Percentiles rank a stretch among this genome's conserved stretches.
Evolutionary conservation across 92 coral and sea anemone genomes (phyloP).

Genomic region (Palythoa heliodiscus): DNA sequence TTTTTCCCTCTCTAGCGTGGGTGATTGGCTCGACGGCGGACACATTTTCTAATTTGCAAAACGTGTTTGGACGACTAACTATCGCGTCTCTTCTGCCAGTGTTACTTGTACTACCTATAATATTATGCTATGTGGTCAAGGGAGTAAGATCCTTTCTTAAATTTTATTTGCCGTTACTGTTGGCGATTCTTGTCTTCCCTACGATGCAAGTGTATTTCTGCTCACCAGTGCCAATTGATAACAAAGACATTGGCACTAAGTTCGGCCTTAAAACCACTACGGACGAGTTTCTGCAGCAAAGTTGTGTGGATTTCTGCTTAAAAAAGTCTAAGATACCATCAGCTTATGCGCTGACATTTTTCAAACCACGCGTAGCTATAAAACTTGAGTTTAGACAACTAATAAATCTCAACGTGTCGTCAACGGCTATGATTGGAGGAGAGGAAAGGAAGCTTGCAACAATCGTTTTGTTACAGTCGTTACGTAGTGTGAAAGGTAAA

Average conservation of each 20-base stretch:
- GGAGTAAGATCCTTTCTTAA: slow-evolving; percentile 66
- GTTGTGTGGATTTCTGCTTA: slow-evolving; percentile 80
- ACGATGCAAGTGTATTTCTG: slow-evolving; percentile 87
- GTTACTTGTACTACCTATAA: slow-evolving; percentile 51
- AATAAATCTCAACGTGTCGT: slow-evolving; percentile 80
- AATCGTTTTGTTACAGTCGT: slow-evolving; percentile 73
- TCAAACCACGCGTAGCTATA: slow-evolving; percentile 87
- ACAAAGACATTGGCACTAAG: slow-evolving; percentile 93
- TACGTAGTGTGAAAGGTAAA: slow-evolving; percentile 93
- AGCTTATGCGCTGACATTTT: slow-evolving; percentile 74
- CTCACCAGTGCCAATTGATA: slow-evolving; percentile 83
- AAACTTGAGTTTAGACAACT: slow-evolving; percentile 71
- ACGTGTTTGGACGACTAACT: slow-evolving; percentile 65
- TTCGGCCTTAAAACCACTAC: slow-evolving; percentile 81
- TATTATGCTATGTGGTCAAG: slow-evolving; percentile 56
- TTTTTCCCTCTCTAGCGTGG: slow-evolving; percentile 82
- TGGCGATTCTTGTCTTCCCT: slow-evolving; percentile 78
- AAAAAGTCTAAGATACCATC: slow-evolving; percentile 74
- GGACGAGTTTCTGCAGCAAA: slow-evolving; percentile 72
- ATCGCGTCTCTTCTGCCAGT: slow-evolving; percentile 49
- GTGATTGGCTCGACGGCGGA: slow-evolving; percentile 73
- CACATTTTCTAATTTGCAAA: slow-evolving; percentile 62
- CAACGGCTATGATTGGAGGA: slow-evolving; percentile 74
- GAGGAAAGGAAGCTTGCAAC: slow-evolving; percentile 73
- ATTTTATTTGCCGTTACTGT: slow-evolving; percentile 53